These are phyloP conservation scores for Xylocopa sonorina DNA, from an alignment of 1,140 invertebrate genomes.

Conservation along the genomic window DNA sequence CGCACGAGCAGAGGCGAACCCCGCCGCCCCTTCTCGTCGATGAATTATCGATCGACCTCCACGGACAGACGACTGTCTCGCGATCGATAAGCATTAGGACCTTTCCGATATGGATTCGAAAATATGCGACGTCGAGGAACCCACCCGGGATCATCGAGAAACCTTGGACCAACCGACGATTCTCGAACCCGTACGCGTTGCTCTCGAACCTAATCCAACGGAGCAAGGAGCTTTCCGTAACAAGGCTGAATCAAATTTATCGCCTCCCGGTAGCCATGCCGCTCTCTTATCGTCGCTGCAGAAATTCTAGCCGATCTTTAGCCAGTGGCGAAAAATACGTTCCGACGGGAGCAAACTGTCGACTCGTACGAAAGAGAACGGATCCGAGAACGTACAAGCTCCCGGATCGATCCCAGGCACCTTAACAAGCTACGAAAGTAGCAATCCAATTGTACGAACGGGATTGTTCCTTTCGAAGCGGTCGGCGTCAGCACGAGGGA, in stretches of 20 bases:
- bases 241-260: constrained; percentile 41
- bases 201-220: too few relatives aligned
- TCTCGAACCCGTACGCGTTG: not conserved
- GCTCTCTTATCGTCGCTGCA: not conserved
- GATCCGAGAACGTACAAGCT: not conserved
- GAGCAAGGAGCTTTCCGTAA: constrained; percentile 37
- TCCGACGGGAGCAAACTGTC: not conserved
- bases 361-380: not conserved
- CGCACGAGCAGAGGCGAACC: constrained; percentile 4
- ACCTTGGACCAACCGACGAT: not conserved
- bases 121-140: not conserved
- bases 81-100: constrained; percentile 30
- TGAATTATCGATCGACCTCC: not conserved
- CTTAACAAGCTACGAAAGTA: not conserved
- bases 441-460: not conserved
- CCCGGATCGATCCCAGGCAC: not conserved
- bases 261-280: not conserved
- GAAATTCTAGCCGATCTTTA: not conserved
- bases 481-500: not conserved
- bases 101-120: not conserved
- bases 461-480: constrained; percentile 3
- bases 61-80: not conserved
- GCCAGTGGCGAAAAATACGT: not conserved
- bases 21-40: not conserved
- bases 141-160: constrained; percentile 1